phyloP scores from a whole-genome alignment of 2,888 invertebrate genomes.

The Nymphalis polychloros region DNA sequence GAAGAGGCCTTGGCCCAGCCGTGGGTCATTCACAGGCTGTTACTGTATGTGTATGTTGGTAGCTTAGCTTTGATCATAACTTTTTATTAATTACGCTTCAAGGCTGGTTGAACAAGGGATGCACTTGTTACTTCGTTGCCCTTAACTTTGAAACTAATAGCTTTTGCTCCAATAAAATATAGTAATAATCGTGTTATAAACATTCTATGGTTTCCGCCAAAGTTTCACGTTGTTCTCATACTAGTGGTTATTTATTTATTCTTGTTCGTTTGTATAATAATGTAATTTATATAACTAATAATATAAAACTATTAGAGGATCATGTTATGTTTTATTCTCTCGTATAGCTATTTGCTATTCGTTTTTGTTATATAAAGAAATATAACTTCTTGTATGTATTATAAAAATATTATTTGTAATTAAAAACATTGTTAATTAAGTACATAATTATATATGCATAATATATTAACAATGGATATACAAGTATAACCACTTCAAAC shows the following conservation, averaged over 20 bases:
- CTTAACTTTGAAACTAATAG: constrained; percentile 3
- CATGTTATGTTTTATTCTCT: too few species aligned
- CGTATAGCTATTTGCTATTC: too few species aligned
- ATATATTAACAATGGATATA: background rate
- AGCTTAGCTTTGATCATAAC: background rate
- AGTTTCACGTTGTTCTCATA: background rate
- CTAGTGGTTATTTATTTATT: background rate
- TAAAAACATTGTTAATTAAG: too few species aligned
- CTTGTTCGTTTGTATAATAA: background rate
- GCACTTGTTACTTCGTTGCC: constrained; percentile 1
- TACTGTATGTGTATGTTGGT: too few species aligned
- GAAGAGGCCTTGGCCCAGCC: too few species aligned
- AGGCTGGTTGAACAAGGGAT: constrained; percentile 5
- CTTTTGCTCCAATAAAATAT: background rate
- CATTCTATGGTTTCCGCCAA: background rate
- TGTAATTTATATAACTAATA: background rate
- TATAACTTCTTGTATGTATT: too few species aligned
- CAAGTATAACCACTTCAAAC: background rate
- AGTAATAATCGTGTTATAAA: background rate
- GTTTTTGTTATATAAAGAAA: too few species aligned
- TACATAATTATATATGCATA: background rate
- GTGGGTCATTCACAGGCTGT: too few species aligned
- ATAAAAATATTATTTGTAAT: too few species aligned
- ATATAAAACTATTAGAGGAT: too few species aligned
- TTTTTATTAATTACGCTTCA: background rate